These are phyloP conservation scores for Trichonephila clavata DNA, from an alignment of 1,140 invertebrate genomes.

Conservation along the genomic window DNA sequence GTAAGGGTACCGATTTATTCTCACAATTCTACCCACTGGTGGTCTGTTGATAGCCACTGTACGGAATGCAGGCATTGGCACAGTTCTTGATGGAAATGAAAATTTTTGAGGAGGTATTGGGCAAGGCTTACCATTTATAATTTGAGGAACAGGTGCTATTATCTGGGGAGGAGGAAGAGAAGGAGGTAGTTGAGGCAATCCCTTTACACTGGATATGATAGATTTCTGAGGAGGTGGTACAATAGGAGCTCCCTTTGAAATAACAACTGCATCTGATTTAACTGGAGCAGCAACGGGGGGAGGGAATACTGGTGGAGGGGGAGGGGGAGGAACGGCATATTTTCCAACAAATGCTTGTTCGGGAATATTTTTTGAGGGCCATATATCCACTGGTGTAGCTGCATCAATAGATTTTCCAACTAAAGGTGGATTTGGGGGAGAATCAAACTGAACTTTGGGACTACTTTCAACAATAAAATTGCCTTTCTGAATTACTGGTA, in stretches of 20 bases:
- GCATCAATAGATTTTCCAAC: conserved; percentile 39
- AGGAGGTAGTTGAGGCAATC: conserved; percentile 5
- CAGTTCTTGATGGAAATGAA: not conserved
- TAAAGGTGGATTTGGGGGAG: conserved; percentile 45
- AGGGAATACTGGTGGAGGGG: not conserved
- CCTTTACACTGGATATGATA: conserved; percentile 3
- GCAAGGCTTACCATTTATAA: conserved; percentile 65
- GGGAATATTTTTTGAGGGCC: conserved; percentile 32
- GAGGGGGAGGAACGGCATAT: not conserved
- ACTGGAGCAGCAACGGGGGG: not conserved
- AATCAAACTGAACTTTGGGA: conserved; percentile 15
- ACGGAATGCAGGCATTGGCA: not conserved
- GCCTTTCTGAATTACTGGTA: conserved; percentile 1
- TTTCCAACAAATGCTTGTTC: not conserved
- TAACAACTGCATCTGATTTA: conserved; percentile 3
- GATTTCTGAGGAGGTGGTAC: not conserved
- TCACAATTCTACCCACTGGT: not conserved
- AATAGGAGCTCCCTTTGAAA: not conserved
- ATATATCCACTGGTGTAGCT: not conserved
- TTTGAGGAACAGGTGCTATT: not conserved
- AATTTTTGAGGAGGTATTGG: not conserved
- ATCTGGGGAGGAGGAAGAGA: not conserved
- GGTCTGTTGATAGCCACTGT: not conserved
- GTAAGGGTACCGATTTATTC: not conserved
- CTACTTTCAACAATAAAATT: conserved; percentile 5